Percentiles rank a stretch among this genome's conserved stretches.
phyloP scores from a whole-genome alignment of 2,888 invertebrate species.

The Allophyes oxyacanthae region DNA sequence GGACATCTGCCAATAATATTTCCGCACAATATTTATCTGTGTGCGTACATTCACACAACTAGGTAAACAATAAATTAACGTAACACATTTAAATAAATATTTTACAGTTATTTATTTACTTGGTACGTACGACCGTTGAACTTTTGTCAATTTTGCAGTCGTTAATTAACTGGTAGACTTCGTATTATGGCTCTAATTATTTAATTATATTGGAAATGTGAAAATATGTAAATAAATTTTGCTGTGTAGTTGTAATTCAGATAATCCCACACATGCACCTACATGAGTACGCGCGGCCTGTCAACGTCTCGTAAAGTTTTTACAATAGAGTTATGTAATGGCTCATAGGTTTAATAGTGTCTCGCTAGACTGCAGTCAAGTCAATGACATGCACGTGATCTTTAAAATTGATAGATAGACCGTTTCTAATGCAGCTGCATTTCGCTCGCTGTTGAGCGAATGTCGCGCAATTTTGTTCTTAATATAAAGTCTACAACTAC shows the following conservation, averaged over 20 bases:
- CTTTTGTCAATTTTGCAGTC: slow-evolving; percentile 23
- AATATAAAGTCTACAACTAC: slow-evolving; percentile 28
- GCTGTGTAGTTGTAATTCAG: slow-evolving; percentile 11
- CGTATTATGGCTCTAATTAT: slow-evolving; percentile 15
- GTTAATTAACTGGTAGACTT: slow-evolving; percentile 5
- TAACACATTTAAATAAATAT: slow-evolving; percentile 33
- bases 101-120: slow-evolving; percentile 27
- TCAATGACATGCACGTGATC: slow-evolving; percentile 47
- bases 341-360: slow-evolving; percentile 39
- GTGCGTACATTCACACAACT: slow-evolving; percentile 33
- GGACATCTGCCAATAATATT: slow-evolving; percentile 66
- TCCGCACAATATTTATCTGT: slow-evolving; percentile 56
- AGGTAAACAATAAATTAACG: slow-evolving; percentile 52
- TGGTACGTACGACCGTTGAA: slow-evolving; percentile 12
- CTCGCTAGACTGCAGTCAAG: slow-evolving; percentile 48
- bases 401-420: slow-evolving; percentile 43
- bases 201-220: slow-evolving; percentile 3
- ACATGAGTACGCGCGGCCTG: slow-evolving; percentile 11
- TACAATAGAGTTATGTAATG: slow-evolving; percentile 41
- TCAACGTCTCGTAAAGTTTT: slow-evolving; percentile 32
- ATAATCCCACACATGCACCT: slow-evolving; percentile 38
- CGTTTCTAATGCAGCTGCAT: slow-evolving; percentile 35
- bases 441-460: slow-evolving; percentile 33
- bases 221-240: slow-evolving; percentile 5
- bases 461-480: slow-evolving; percentile 29